phyloP scores from a whole-genome alignment of 2,113 vertebrate species.

The Cyprinodon variegatus region DNA sequence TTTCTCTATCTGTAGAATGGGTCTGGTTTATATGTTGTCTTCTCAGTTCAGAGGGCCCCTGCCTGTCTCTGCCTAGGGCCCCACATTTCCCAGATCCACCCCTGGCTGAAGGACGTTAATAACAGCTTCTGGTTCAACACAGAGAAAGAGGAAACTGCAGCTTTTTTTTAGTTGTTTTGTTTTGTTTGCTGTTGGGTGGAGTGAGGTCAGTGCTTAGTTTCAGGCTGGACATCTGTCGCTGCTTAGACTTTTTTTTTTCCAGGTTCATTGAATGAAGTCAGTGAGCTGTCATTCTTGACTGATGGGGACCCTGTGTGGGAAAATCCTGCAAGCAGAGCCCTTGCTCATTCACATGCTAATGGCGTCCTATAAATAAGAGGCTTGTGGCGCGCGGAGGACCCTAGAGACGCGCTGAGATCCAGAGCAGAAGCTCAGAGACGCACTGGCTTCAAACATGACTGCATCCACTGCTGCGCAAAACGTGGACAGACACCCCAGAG shows the following conservation, averaged over 20 bases:
- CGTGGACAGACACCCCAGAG: conserved; percentile 77
- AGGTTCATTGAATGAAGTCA: conserved; percentile 84
- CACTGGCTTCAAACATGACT: conserved; percentile 80
- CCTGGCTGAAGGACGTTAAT: conserved; percentile 74
- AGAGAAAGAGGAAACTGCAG: conserved; percentile 75
- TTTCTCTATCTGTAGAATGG: too few species aligned
- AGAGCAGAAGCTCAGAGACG: conserved; percentile 25
- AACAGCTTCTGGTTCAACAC: conserved; percentile 77
- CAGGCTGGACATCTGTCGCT: conserved; percentile 90
- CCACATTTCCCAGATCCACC: conserved; percentile 43
- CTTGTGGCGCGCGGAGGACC: conserved; percentile 67
- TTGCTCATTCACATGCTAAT: conserved; percentile 89
- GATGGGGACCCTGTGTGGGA: conserved; percentile 89
- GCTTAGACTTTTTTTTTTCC: conserved; percentile 43
- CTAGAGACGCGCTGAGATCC: conserved; percentile 69
- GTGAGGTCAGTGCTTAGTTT: conserved; percentile 64
- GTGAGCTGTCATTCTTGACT: conserved; percentile 90
- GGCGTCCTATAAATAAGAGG: conserved; percentile 84
- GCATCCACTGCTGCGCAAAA: conserved; percentile 71
- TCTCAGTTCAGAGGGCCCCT: too few species aligned
- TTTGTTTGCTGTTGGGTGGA: conserved; percentile 5
- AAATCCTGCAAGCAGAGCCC: conserved; percentile 83
- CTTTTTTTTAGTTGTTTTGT: conserved; percentile 38
- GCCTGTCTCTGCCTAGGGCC: too few species aligned
- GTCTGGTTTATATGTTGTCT: too few species aligned